These are phyloP conservation scores for Melolontha melolontha DNA, from an alignment of 2,888 invertebrate species.

Conservation along the genomic window DNA sequence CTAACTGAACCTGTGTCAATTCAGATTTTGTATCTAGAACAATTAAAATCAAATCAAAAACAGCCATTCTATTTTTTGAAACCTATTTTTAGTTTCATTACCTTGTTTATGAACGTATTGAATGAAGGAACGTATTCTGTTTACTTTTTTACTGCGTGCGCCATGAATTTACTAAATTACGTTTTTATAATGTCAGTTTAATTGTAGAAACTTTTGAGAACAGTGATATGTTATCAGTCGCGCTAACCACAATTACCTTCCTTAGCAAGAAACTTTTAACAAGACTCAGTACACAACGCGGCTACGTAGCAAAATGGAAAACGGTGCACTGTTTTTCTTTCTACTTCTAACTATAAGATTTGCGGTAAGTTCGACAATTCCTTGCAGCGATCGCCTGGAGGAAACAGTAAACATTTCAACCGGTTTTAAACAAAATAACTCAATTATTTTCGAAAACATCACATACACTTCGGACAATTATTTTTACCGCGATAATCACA, in stretches of 20 bases:
- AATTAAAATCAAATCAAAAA: too few species aligned
- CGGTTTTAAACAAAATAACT: neutral
- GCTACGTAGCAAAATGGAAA: conserved; percentile 2
- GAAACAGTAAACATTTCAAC: conserved; percentile 13
- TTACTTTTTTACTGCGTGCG: too few species aligned
- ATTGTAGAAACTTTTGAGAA: neutral
- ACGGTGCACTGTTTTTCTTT: neutral
- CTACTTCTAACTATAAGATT: neutral
- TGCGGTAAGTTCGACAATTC: neutral
- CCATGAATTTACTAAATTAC: too few species aligned
- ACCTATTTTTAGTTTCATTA: too few species aligned
- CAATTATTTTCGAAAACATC: conserved; percentile 38
- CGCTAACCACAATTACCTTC: neutral
- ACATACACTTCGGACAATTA: conserved; percentile 43
- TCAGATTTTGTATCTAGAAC: too few species aligned
- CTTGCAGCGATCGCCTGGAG: conserved; percentile 12
- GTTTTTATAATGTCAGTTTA: too few species aligned
- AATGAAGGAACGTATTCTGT: too few species aligned
- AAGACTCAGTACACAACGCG: neutral
- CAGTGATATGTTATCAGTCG: neutral
- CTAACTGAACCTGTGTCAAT: too few species aligned
- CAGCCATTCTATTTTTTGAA: too few species aligned
- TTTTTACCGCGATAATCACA: conserved; percentile 37
- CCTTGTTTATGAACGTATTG: too few species aligned
- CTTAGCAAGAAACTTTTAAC: neutral